Conservation (phyloP, 2,888 invertebrate genomes). For the Ectemnius cavifrons region DNA sequence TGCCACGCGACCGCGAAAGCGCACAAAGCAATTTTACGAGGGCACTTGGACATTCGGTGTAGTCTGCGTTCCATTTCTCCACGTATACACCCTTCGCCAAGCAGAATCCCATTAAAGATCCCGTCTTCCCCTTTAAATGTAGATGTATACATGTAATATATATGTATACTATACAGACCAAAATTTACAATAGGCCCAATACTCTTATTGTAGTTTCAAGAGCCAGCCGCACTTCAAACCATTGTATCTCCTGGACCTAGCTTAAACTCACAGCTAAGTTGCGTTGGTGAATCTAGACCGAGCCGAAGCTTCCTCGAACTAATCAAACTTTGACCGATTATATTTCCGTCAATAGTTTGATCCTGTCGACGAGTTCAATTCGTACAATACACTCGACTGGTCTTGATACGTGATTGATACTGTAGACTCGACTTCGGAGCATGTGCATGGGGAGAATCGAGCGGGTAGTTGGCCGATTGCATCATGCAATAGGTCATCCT, state of each 20-base stretch:
- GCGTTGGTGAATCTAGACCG: too few relatives aligned
- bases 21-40: conserved; percentile 38
- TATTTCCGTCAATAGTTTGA: background rate
- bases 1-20: conserved; percentile 8
- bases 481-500: conserved; percentile 26
- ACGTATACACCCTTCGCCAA: conserved; percentile 43
- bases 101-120: conserved; percentile 49
- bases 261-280: too few relatives aligned
- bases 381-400: background rate
- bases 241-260: too few relatives aligned
- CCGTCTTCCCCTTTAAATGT: too few relatives aligned
- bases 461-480: conserved; percentile 10
- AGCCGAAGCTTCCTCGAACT: too few relatives aligned
- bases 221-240: too few relatives aligned
- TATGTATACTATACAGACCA: too few relatives aligned
- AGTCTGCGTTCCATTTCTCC: conserved; percentile 24
- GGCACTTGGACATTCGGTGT: conserved; percentile 18
- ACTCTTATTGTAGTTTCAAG: too few relatives aligned
- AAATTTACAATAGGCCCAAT: too few relatives aligned
- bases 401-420: background rate
- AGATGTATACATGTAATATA: too few relatives aligned
- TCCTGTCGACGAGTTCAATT: background rate
- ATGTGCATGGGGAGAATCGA: too few relatives aligned
- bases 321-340: too few relatives aligned
- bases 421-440: background rate